These are phyloP conservation scores for Microcebus murinus DNA, from an alignment of 2,113 vertebrate genomes.

Conservation along the genomic window DNA sequence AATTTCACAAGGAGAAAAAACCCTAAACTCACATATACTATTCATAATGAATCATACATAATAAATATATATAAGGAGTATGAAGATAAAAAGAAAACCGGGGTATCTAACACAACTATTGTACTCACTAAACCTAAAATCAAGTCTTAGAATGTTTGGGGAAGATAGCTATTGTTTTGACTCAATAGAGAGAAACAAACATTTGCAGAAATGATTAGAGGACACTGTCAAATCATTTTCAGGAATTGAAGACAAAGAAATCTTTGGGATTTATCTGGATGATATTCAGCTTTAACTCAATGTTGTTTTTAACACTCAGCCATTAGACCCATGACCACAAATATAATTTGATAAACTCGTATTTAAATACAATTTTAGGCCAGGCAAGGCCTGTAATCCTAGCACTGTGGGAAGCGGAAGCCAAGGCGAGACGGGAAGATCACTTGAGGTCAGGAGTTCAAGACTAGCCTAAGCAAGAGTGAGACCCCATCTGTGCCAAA, in stretches of 20 bases:
- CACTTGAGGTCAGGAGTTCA: no score
- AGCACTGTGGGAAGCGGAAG: no score
- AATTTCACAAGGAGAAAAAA: background rate
- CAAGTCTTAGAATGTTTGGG: background rate
- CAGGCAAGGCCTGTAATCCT: no score
- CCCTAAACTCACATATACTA: background rate
- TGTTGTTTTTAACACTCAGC: background rate
- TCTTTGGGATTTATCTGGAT: background rate
- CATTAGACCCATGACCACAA: background rate
- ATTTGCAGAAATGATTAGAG: background rate
- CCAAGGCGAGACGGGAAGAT: no score
- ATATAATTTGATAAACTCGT: fast-evolving
- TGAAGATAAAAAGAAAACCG: background rate
- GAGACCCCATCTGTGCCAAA: no score
- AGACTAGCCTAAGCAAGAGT: no score
- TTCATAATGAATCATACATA: background rate
- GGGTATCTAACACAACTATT: background rate
- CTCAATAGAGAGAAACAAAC: background rate
- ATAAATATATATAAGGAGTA: background rate
- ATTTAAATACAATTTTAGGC: background rate
- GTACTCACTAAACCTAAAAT: background rate
- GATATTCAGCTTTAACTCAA: background rate
- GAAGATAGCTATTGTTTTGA: background rate
- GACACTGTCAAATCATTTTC: background rate
- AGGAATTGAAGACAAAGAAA: background rate